These are phyloP conservation scores for Polyommatus iphigenia DNA, from an alignment of 2,888 invertebrate genomes.

Conservation along the genomic window DNA sequence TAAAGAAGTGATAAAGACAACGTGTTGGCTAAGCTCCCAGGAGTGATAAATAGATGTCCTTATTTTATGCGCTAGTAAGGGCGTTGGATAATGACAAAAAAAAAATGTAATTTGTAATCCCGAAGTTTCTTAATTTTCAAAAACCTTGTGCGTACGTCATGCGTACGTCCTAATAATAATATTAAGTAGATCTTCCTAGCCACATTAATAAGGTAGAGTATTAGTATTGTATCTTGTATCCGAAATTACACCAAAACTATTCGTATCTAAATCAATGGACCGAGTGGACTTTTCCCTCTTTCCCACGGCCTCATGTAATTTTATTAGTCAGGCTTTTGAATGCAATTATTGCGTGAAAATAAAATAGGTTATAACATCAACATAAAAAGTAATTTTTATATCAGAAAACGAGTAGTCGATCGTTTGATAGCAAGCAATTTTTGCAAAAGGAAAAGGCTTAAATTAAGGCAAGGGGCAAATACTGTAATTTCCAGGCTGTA, in stretches of 20 bases:
- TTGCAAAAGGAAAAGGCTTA: too few relatives aligned
- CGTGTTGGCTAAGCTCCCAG: too few relatives aligned
- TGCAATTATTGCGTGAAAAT: constrained; percentile 17
- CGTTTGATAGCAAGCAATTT: not conserved
- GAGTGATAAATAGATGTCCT: too few relatives aligned
- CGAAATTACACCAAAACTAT: not conserved
- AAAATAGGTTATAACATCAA: not conserved
- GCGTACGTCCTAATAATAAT: too few relatives aligned
- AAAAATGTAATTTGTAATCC: too few relatives aligned
- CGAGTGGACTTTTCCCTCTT: not conserved
- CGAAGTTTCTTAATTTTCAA: too few relatives aligned
- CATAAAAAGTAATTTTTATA: not conserved
- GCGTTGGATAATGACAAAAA: too few relatives aligned
- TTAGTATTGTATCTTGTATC: not conserved
- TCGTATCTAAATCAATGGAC: not conserved
- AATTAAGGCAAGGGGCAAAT: too few relatives aligned
- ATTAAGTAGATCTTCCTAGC: not conserved
- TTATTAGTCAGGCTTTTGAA: constrained; percentile 2
- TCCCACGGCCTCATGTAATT: constrained; percentile 1
- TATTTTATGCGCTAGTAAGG: too few relatives aligned
- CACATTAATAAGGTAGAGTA: not conserved
- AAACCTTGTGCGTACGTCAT: too few relatives aligned
- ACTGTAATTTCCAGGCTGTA: too few relatives aligned
- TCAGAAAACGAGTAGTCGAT: not conserved
- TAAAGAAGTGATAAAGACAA: too few relatives aligned